Conservation (phyloP, 2,797 vertebrate genomes). For the Cryptoprocta ferox region DNA sequence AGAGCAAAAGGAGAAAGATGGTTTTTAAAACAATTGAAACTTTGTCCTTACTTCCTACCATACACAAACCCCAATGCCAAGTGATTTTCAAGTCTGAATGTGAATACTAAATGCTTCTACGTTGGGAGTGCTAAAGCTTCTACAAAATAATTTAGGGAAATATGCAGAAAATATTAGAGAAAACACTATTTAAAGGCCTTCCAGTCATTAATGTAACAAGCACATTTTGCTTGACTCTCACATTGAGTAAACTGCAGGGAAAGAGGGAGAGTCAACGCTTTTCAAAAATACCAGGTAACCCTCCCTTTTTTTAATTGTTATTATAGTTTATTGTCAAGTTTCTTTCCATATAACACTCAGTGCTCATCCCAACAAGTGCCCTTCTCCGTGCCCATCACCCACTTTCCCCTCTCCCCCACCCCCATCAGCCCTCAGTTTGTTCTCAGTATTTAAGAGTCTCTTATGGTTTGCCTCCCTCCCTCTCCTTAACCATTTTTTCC, state of each 20-base stretch:
- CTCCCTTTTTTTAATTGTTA: background rate
- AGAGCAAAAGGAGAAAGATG: background rate
- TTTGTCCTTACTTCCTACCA: background rate
- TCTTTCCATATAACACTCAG: no score
- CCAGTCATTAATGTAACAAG: background rate
- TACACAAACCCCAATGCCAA: background rate
- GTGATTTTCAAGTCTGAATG: slow-evolving; percentile 6
- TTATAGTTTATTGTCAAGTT: no score
- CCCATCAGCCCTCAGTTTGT: no score
- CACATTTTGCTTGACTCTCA: background rate
- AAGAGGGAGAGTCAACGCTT: background rate
- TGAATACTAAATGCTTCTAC: background rate
- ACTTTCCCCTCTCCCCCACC: no score
- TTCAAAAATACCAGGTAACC: background rate
- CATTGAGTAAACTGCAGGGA: background rate
- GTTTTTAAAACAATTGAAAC: background rate
- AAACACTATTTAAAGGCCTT: background rate
- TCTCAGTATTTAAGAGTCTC: no score
- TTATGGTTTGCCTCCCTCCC: no score
- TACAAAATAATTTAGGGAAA: background rate
- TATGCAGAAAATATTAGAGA: background rate
- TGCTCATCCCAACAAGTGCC: no score
- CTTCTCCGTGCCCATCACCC: no score
- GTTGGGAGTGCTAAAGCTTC: background rate
- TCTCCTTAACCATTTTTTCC: no score